These are phyloP conservation scores for Chromobotia macracanthus DNA, from an alignment of 2,797 vertebrate genomes.

Conservation along the genomic window DNA sequence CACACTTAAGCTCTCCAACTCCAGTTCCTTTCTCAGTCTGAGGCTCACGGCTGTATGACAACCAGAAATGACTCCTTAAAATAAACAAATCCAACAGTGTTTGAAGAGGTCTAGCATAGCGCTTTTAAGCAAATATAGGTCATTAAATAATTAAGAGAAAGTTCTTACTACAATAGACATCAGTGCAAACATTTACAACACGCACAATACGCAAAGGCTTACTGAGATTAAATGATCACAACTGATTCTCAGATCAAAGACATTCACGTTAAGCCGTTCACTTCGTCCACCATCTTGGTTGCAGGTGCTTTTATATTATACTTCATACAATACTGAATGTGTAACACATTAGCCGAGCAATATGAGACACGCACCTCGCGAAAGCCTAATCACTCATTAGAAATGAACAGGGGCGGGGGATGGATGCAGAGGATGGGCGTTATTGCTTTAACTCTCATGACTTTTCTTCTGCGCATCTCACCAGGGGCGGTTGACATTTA, in stretches of 20 bases:
- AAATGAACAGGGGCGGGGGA: slow-evolving; percentile 35
- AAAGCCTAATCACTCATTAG: slow-evolving; percentile 35
- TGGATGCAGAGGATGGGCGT: slow-evolving; percentile 38
- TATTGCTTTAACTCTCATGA: slow-evolving; percentile 58
- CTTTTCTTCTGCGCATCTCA: slow-evolving; percentile 70
- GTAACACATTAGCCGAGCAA: slow-evolving; percentile 34
- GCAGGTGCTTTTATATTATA: slow-evolving; percentile 77
- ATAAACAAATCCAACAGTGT: not conserved
- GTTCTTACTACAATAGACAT: not conserved
- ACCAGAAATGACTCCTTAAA: not conserved
- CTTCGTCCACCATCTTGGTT: slow-evolving; percentile 82
- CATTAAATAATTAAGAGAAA: not conserved
- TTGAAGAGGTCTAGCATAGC: not conserved
- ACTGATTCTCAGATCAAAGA: slow-evolving; percentile 31
- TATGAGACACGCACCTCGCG: not conserved
- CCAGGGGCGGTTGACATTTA: slow-evolving; percentile 79
- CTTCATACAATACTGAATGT: slow-evolving; percentile 43
- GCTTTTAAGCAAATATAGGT: not conserved
- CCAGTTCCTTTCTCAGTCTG: not conserved
- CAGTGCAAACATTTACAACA: not conserved
- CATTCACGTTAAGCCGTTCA: slow-evolving; percentile 65
- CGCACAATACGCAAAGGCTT: not conserved
- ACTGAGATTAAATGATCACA: slow-evolving; percentile 9
- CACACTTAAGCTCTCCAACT: slow-evolving; percentile 22
- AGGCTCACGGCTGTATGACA: not conserved